phyloP scores from a whole-genome alignment of 2,888 invertebrate genomes.

The Rhyacophila evoluta region DNA sequence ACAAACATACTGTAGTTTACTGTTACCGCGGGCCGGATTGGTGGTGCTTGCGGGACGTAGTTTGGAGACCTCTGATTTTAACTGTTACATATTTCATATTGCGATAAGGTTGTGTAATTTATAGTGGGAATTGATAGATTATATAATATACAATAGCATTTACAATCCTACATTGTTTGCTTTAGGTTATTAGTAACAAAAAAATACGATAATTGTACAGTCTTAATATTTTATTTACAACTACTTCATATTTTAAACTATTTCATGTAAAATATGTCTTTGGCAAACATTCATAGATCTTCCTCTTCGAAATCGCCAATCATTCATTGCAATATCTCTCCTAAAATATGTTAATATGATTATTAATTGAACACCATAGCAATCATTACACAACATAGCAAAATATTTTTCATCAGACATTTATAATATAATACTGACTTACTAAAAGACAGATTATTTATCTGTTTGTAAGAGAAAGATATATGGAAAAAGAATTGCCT shows the following conservation, averaged over 20 bases:
- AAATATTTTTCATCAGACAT: neutral
- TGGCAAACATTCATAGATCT: constrained; percentile 24
- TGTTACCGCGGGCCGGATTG: too few species aligned
- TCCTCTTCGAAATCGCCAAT: neutral
- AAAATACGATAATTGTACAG: neutral
- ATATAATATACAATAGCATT: neutral
- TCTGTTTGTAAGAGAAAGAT: too few species aligned
- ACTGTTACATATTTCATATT: too few species aligned
- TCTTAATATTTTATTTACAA: constrained; percentile 18
- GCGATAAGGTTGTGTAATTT: neutral
- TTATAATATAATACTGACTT: too few species aligned
- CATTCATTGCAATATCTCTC: neutral
- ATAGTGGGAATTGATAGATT: neutral
- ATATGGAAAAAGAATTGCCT: too few species aligned
- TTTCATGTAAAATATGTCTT: constrained; percentile 10
- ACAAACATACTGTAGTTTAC: too few species aligned
- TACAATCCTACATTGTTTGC: neutral
- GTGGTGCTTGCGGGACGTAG: too few species aligned
- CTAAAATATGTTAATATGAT: neutral
- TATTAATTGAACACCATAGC: neutral
- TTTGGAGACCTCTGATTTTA: too few species aligned
- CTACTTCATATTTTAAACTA: constrained; percentile 9
- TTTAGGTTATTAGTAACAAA: neutral
- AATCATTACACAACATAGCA: neutral
- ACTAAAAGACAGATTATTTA: too few species aligned